Percentiles rank a stretch among this genome's conserved stretches.
phyloP scores from a whole-genome alignment of 2,888 invertebrate genomes.

The Ditylenchus weischeri region DNA sequence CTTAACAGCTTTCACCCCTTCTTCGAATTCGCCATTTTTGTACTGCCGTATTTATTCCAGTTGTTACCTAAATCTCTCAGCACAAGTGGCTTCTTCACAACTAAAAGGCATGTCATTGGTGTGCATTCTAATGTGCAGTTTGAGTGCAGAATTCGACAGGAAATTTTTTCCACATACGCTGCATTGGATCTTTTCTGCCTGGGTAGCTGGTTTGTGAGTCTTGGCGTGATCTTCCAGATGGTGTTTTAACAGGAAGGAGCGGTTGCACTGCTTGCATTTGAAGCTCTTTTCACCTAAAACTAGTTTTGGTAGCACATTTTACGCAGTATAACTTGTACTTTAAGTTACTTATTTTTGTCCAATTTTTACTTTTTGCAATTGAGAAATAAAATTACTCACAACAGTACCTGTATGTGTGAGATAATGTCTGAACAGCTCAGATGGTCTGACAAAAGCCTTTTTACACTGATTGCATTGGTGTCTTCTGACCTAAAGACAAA shows the following conservation, averaged over 20 bases:
- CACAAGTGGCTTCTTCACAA: conserved; percentile 27
- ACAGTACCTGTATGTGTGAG: conserved; percentile 37
- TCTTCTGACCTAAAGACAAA: not conserved
- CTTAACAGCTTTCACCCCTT: no score
- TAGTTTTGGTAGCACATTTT: not conserved
- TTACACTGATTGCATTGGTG: conserved; percentile 24
- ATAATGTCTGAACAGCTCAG: conserved; percentile 38
- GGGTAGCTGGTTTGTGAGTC: conserved; percentile 18
- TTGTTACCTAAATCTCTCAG: conserved; percentile 30
- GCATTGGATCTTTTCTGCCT: conserved; percentile 26
- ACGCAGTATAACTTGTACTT: no score
- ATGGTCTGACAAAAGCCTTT: conserved; percentile 39
- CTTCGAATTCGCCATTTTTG: no score
- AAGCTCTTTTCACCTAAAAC: conserved; percentile 38
- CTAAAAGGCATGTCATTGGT: conserved; percentile 39
- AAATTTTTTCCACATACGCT: conserved; percentile 36
- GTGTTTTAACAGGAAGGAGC: conserved; percentile 32
- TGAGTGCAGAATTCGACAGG: conserved; percentile 35
- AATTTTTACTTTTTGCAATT: no score
- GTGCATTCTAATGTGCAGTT: conserved; percentile 37
- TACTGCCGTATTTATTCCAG: no score
- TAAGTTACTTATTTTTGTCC: no score
- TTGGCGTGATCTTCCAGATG: conserved; percentile 26
- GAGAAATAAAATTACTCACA: not conserved
- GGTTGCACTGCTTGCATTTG: conserved; percentile 35